phyloP scores from a whole-genome alignment of 2,113 vertebrate species.

The Pterophyllum scalare region DNA sequence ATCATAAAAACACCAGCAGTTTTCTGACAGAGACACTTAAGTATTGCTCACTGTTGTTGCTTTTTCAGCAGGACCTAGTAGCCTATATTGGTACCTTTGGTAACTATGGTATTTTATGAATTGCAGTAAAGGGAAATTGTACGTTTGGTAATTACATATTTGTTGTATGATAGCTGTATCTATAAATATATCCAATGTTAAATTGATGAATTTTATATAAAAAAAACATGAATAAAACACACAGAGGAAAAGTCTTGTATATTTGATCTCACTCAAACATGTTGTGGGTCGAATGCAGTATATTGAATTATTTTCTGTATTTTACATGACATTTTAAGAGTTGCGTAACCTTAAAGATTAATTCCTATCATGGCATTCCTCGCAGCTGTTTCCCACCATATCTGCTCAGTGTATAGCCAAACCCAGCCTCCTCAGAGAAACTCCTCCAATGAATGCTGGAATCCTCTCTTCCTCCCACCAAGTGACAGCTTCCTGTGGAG shows the following conservation, averaged over 20 bases:
- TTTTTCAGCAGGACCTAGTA: slow-evolving; percentile 73
- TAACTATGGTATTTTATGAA: slow-evolving; percentile 80
- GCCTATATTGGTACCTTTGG: slow-evolving; percentile 81
- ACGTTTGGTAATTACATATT: slow-evolving; percentile 79
- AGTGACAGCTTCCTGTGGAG: slow-evolving; percentile 80
- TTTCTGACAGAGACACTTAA: slow-evolving; percentile 65
- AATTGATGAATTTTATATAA: slow-evolving; percentile 76
- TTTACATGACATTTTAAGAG: neutral
- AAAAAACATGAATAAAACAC: slow-evolving; percentile 74
- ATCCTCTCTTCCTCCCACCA: slow-evolving; percentile 77
- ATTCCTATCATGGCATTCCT: neutral
- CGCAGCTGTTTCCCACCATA: slow-evolving; percentile 21
- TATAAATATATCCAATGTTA: slow-evolving; percentile 80
- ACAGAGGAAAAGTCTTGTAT: slow-evolving; percentile 55
- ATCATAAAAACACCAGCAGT: slow-evolving; percentile 75
- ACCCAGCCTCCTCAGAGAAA: slow-evolving; percentile 52
- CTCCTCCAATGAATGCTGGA: slow-evolving; percentile 55
- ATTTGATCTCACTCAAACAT: slow-evolving; percentile 35
- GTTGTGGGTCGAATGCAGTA: neutral
- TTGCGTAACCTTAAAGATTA: neutral
- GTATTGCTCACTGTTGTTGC: slow-evolving; percentile 69
- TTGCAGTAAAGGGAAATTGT: slow-evolving; percentile 77
- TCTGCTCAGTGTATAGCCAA: slow-evolving; percentile 13
- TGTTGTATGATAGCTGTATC: slow-evolving; percentile 81
- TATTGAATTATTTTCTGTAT: neutral